phyloP scores from a whole-genome alignment of 2,888 invertebrate species.

The Coenonympha arcania region DNA sequence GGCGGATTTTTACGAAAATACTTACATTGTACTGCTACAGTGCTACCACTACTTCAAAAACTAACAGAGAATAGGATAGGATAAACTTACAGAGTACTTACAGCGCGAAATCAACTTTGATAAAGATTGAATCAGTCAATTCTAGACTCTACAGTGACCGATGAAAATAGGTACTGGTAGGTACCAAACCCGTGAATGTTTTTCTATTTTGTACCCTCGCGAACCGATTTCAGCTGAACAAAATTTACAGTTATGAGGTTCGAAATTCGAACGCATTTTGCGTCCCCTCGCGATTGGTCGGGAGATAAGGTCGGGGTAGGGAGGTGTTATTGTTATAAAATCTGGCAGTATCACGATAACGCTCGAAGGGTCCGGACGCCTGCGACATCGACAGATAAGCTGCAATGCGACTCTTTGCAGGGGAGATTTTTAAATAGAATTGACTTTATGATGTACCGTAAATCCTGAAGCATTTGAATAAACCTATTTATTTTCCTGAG shows the following conservation, averaged over 20 bases:
- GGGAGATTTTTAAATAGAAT: conserved; percentile 34
- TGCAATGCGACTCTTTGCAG: conserved; percentile 49
- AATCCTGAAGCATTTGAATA: conserved; percentile 21
- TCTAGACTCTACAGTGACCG: no score
- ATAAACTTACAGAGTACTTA: no score
- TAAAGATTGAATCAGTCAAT: no score
- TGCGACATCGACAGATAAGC: conserved; percentile 60
- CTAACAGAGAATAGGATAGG: no score
- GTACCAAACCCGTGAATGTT: no score
- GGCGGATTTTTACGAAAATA: no score
- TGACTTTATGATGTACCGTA: conserved; percentile 49
- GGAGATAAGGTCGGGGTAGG: conserved; percentile 47
- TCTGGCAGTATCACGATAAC: conserved; percentile 65
- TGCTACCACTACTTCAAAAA: no score
- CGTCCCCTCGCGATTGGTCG: conserved; percentile 57
- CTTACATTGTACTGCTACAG: no score
- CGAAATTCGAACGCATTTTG: conserved; percentile 31
- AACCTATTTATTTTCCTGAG: conserved; percentile 15
- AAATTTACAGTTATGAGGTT: conserved; percentile 19
- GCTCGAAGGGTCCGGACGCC: conserved; percentile 57
- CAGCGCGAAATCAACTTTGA: no score
- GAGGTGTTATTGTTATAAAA: conserved; percentile 61
- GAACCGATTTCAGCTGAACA: background rate
- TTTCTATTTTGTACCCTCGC: no score
- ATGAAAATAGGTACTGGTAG: no score